Base-by-base conservation (phyloP, 2,113 vertebrate genomes). In the Argyrosomus japonicus region DNA sequence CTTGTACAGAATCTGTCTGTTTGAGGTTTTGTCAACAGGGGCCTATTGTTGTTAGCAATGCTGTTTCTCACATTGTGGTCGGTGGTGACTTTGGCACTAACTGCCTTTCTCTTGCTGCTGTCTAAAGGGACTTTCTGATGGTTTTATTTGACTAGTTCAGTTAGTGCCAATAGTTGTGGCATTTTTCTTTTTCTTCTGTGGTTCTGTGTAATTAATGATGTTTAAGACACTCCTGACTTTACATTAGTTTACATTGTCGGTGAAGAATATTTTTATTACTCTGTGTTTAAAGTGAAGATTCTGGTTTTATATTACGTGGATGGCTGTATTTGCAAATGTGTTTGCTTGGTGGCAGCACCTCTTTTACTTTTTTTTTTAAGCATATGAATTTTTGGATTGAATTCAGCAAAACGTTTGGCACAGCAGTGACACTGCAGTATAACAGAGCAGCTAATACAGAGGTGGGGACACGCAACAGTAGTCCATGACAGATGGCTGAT, bases 11-110 rank as follows among this genome's bases (percentile, higher is more conserved):
- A 47, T 25, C 21, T 17, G 13, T 14, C 47, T 18, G 17, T 19
- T 71, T 19, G 18, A 62, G 18, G 43, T 75, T 58, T 51, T 57
- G 43, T 75, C 27, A 60, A 3, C n/a, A 29, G 36, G 43, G 15
- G 9, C 2, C 4, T 60, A 61, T 19, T 15, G 61, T 23, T 13
- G 13, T 45, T 29, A 19, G 36, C 32, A 5, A 17, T 56, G 6
- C 56, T 60, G 29, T 51, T n/a, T 74, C 25, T 81, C n/a, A 29
- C 7, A 9, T 7, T 64, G 48, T 77, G 62, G 32, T 50, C 68
- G 0, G 27, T 50, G n/a, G 32, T 63, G 9, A 67, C 25, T 18
- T 11, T 11, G n/a, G n/a, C 63, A 25, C 11, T 29, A 36, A 48
- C 17, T 51, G 36, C 25, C 6, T 45, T 21, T 48, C 27, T 29